Conservation (phyloP, 2,113 vertebrate genomes). For the Mionectes macconnelli region DNA sequence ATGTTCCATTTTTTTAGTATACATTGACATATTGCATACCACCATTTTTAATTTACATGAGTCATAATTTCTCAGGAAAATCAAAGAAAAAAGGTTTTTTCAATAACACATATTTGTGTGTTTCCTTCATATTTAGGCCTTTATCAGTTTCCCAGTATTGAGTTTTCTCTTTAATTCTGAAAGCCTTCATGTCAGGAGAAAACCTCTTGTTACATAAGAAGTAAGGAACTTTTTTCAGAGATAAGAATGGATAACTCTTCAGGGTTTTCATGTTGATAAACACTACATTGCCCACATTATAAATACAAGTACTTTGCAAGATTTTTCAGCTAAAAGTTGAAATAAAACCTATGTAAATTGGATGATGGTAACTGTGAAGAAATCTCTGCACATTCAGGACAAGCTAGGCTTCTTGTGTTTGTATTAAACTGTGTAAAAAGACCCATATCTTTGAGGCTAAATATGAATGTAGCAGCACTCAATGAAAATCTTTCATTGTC, state of each 20-base stretch:
- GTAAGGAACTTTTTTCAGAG: background rate
- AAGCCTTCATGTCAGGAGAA: background rate
- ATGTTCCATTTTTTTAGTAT: background rate
- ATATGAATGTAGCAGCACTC: background rate
- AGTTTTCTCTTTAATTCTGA: background rate
- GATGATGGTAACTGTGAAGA: background rate
- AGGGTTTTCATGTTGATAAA: background rate
- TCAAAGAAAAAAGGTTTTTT: background rate
- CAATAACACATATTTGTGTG: background rate
- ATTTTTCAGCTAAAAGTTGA: background rate
- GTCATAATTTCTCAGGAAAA: background rate
- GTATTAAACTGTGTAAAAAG: background rate
- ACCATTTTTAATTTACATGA: background rate
- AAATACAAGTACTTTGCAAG: background rate
- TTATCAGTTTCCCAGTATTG: background rate
- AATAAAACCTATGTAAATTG: background rate
- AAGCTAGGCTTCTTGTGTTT: background rate
- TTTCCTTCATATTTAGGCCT: background rate
- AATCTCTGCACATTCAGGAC: background rate
- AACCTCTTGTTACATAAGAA: background rate
- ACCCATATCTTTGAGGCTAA: background rate
- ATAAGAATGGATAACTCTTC: background rate
- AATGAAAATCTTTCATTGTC: background rate
- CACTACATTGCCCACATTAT: background rate
- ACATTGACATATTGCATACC: background rate